Percentiles rank a stretch among this genome's conserved stretches.
Evolutionary conservation across 2,113 vertebrate species (phyloP).

Genomic region (Tyrannus savana): DNA sequence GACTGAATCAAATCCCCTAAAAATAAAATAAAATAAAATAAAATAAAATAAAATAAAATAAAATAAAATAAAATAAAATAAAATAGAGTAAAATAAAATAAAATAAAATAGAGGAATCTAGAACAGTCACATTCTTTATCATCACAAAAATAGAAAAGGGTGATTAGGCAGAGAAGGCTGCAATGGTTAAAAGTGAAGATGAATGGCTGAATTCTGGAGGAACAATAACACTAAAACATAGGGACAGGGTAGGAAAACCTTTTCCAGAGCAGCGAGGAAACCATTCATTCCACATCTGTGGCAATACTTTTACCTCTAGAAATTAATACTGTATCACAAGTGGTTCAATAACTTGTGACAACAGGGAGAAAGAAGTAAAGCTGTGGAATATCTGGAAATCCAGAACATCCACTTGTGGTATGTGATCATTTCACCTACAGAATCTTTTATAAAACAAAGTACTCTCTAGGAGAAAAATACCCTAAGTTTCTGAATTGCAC

Average conservation of each 20-base stretch:
- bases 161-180: background rate
- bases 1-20: background rate
- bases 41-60: background rate
- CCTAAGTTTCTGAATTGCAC: background rate
- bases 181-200: background rate
- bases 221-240: background rate
- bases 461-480: background rate
- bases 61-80: background rate
- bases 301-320: background rate
- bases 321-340: background rate
- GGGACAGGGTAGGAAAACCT: background rate
- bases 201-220: background rate
- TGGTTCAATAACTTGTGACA: background rate
- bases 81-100: background rate
- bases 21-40: background rate
- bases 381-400: background rate
- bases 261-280: background rate
- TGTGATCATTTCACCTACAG: background rate
- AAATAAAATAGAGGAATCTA: background rate
- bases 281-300: background rate
- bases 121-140: background rate
- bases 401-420: background rate
- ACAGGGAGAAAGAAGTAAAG: background rate
- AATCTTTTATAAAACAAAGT: background rate
- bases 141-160: background rate